These are phyloP conservation scores for Oscheius sp. DNA, from an alignment of 2,888 invertebrate species.

Conservation along the genomic window DNA sequence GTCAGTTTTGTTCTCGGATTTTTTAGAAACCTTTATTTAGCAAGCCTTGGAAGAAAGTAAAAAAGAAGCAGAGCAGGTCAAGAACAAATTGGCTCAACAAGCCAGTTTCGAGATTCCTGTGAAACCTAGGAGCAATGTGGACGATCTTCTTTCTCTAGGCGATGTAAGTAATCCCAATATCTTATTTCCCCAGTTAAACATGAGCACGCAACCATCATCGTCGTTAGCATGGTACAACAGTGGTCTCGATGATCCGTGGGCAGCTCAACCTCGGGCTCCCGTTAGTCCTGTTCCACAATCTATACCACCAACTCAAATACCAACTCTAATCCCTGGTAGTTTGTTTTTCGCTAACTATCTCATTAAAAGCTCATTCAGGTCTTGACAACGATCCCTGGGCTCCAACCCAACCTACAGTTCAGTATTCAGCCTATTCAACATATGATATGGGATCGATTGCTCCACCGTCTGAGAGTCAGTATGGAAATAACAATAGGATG, in stretches of 20 bases:
- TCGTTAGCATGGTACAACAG: constrained; percentile 32
- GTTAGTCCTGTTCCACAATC: constrained; percentile 9
- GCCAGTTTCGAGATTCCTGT: constrained; percentile 11
- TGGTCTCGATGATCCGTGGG: constrained; percentile 44
- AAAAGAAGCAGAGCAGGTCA: constrained; percentile 13
- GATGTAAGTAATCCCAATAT: constrained; percentile 16
- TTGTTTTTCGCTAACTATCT: not conserved
- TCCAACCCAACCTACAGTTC: constrained; percentile 1
- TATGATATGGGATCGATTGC: constrained; percentile 66
- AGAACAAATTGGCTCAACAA: not conserved
- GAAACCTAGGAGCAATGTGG: constrained; percentile 64
- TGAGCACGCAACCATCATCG: constrained; percentile 29
- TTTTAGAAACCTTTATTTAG: constrained; percentile 10
- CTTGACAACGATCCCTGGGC: constrained; percentile 75
- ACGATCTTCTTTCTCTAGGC: constrained; percentile 69
- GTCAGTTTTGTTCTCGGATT: constrained; percentile 79
- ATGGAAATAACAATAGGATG: not conserved
- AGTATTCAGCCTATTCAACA: constrained; percentile 19
- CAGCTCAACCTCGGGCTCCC: not conserved
- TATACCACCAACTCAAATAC: constrained; percentile 12
- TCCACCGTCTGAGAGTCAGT: constrained; percentile 10
- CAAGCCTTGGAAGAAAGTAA: constrained; percentile 34
- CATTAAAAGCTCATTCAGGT: constrained; percentile 65
- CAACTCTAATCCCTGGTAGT: not conserved
- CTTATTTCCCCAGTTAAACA: constrained; percentile 5